Conservation (phyloP, 2,797 vertebrate species). For the Alauda arvensis region DNA sequence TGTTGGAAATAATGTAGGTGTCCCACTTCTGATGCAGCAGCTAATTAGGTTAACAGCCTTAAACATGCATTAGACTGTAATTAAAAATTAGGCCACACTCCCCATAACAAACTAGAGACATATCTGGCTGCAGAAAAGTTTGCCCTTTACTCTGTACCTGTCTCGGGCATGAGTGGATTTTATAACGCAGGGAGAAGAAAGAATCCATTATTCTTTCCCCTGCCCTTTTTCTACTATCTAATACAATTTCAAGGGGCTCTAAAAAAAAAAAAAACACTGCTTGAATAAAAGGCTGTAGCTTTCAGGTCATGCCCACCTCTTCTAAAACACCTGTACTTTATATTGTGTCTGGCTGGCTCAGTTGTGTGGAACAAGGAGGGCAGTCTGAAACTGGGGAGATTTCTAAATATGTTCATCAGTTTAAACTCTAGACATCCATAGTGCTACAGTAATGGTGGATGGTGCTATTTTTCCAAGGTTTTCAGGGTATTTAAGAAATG, state of each 20-base stretch:
- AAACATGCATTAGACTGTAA: neutral
- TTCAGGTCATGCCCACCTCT: neutral
- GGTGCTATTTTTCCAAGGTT: neutral
- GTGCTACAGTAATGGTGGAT: neutral
- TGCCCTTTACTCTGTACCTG: neutral
- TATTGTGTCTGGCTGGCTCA: neutral
- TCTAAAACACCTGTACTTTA: neutral
- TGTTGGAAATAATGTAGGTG: neutral
- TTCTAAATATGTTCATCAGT: neutral
- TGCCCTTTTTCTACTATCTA: neutral
- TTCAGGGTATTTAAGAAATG: neutral
- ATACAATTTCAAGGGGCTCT: neutral
- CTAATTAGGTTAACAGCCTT: constrained; percentile 19
- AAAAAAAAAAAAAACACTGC: neutral
- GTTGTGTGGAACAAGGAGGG: neutral
- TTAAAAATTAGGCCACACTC: constrained; percentile 16
- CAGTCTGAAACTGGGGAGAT: neutral
- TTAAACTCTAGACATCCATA: neutral
- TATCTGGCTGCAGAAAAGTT: neutral
- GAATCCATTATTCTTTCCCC: neutral
- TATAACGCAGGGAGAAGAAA: neutral
- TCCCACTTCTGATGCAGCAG: neutral
- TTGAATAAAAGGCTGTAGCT: neutral
- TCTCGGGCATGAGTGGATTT: neutral
- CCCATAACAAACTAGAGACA: neutral